phyloP scores from a whole-genome alignment of 2,797 vertebrate genomes.

The Philypnodon macrostomus region DNA sequence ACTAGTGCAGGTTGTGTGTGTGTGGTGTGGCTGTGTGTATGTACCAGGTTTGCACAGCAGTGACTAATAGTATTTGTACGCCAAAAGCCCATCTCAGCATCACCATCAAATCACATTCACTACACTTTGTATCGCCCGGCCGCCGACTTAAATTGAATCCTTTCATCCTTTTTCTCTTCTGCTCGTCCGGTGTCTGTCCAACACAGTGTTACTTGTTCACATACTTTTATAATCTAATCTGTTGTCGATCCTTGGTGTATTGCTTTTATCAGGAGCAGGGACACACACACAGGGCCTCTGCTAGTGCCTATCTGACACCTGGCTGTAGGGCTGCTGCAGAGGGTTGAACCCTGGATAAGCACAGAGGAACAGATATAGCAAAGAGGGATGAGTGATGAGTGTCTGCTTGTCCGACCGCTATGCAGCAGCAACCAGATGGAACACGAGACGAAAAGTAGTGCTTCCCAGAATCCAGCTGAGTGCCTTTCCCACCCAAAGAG shows the following conservation, averaged over 20 bases:
- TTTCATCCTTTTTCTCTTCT: conserved; percentile 42
- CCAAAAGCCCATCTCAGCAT: conserved; percentile 64
- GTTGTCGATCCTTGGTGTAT: conserved; percentile 35
- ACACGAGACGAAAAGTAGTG: conserved; percentile 64
- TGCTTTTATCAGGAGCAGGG: conserved; percentile 30
- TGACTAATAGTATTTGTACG: conserved; percentile 75
- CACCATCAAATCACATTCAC: conserved; percentile 72
- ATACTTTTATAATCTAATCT: conserved; percentile 58
- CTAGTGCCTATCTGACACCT: conserved; percentile 52
- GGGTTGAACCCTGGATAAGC: conserved; percentile 48
- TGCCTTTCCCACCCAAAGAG: conserved; percentile 58
- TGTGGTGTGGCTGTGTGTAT: conserved; percentile 10
- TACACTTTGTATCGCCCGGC: conserved; percentile 59
- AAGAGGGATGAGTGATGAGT: conserved; percentile 51
- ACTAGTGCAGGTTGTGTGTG: conserved; percentile 14
- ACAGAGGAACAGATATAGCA: conserved; percentile 55
- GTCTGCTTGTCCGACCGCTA: conserved; percentile 53
- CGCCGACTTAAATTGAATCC: conserved; percentile 54
- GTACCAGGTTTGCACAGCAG: conserved; percentile 66
- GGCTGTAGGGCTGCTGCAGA: conserved; percentile 41
- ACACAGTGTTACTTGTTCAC: conserved; percentile 50
- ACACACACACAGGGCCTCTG: conserved; percentile 24
- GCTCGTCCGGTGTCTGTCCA: conserved; percentile 25
- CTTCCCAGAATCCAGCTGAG: conserved; percentile 68
- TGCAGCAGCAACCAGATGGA: conserved; percentile 69